phyloP scores from a whole-genome alignment of 2,113 vertebrate species.

The Diadophis punctatus region DNA sequence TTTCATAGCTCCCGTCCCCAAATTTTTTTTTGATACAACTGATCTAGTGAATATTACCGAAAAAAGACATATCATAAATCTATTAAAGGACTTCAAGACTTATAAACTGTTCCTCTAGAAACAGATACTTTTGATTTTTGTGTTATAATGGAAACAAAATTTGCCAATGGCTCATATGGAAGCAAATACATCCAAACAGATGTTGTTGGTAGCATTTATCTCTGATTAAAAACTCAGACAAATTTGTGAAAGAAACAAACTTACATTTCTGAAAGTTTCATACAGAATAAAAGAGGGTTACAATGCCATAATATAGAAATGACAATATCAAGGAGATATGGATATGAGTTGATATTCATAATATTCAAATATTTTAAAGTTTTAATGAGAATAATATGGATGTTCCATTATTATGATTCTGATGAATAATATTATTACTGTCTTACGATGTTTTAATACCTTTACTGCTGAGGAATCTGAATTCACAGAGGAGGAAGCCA shows the following conservation, averaged over 20 bases:
- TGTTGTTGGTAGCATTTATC: background rate
- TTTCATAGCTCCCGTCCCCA: background rate
- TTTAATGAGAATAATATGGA: background rate
- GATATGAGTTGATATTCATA: background rate
- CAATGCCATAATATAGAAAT: background rate
- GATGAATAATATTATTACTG: background rate
- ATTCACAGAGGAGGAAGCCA: background rate
- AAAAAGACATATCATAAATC: background rate
- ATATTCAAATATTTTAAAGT: background rate
- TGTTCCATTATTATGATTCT: background rate
- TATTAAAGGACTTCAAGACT: background rate
- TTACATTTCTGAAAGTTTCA: background rate
- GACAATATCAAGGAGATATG: background rate
- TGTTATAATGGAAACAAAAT: background rate
- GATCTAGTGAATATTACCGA: background rate
- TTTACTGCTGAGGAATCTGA: background rate
- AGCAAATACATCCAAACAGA: background rate
- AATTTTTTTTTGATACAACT: background rate
- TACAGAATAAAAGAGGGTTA: background rate
- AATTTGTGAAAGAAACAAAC: background rate
- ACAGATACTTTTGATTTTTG: background rate
- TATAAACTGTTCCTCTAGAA: background rate
- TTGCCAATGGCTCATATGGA: background rate
- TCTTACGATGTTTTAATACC: background rate
- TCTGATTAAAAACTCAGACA: background rate